Conservation (phyloP, 2,888 invertebrate species). For the Lagria hirta region DNA sequence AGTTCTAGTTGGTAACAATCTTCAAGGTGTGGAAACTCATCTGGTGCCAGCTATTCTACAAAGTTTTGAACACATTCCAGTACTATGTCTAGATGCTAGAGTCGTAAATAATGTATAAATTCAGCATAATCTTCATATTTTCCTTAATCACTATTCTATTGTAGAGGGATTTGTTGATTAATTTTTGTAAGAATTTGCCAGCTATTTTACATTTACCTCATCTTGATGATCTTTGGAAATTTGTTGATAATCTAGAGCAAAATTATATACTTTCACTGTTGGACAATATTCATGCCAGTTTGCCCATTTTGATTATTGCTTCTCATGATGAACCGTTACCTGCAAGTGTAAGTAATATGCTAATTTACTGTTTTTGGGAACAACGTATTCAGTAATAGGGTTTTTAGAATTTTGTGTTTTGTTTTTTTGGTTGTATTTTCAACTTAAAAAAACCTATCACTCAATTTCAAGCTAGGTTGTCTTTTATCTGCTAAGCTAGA, state of each 20-base stretch:
- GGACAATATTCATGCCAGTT: constrained; percentile 48
- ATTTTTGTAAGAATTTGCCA: constrained; percentile 43
- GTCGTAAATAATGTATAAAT: constrained; percentile 31
- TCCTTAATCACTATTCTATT: constrained; percentile 6
- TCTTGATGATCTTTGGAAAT: constrained; percentile 51
- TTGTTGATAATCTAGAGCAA: constrained; percentile 45
- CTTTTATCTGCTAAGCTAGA: too few relatives aligned
- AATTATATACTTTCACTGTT: constrained; percentile 44
- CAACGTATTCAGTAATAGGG: too few relatives aligned
- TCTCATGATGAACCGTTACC: constrained; percentile 49
- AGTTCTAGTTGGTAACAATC: constrained; percentile 41
- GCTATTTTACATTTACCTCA: constrained; percentile 47
- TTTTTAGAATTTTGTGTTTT: not conserved
- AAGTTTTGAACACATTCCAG: constrained; percentile 57
- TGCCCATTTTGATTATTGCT: constrained; percentile 48
- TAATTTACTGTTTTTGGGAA: not conserved
- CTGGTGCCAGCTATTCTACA: constrained; percentile 64
- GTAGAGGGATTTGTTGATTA: constrained; percentile 37
- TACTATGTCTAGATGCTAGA: constrained; percentile 24
- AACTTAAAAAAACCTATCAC: not conserved
- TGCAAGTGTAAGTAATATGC: constrained; percentile 34
- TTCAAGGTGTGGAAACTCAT: constrained; percentile 62
- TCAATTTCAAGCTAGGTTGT: too few relatives aligned
- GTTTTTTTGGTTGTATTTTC: not conserved
- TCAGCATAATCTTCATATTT: constrained; percentile 15